Percentiles rank a stretch among this genome's conserved stretches.
These are phyloP conservation scores for Sarotherodon lohbergeri DNA, from an alignment of 2,113 vertebrate genomes.

Conservation along the genomic window DNA sequence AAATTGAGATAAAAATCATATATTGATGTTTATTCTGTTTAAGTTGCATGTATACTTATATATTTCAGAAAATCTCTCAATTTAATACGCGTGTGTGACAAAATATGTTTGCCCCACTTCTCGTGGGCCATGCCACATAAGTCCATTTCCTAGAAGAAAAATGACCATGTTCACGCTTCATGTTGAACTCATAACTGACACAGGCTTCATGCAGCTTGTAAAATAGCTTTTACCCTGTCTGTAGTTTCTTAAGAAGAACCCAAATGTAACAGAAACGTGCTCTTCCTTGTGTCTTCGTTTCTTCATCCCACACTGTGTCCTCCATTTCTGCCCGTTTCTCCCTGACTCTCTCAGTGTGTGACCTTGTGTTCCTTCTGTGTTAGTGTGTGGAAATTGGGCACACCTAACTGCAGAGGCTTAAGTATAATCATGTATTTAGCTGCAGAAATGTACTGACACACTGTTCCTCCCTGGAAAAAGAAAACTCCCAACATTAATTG, in stretches of 20 bases:
- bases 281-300: slow-evolving; percentile 16
- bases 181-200: not conserved
- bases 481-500: slow-evolving; percentile 68
- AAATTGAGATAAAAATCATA: not conserved
- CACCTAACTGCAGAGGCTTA: slow-evolving; percentile 75
- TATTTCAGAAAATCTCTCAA: not conserved
- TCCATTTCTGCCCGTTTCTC: slow-evolving; percentile 38
- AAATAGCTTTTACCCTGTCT: not conserved
- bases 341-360: slow-evolving; percentile 43
- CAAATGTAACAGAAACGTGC: not conserved
- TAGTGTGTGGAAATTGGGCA: slow-evolving; percentile 75
- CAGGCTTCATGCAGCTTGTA: not conserved
- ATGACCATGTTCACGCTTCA: not conserved
- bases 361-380: slow-evolving; percentile 65
- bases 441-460: slow-evolving; percentile 67
- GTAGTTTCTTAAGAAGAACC: not conserved
- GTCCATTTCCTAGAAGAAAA: not conserved
- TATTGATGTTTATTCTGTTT: not conserved
- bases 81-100: not conserved
- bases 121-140: not conserved
- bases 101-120: not conserved
- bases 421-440: slow-evolving; percentile 76
- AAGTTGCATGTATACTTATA: not conserved
- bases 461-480: slow-evolving; percentile 70
- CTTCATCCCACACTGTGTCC: slow-evolving; percentile 35